Evolutionary conservation across 2,888 invertebrate genomes (phyloP), one percentile per base, ranked within the genome.

Genomic region (Dolomedes plantarius): DNA sequence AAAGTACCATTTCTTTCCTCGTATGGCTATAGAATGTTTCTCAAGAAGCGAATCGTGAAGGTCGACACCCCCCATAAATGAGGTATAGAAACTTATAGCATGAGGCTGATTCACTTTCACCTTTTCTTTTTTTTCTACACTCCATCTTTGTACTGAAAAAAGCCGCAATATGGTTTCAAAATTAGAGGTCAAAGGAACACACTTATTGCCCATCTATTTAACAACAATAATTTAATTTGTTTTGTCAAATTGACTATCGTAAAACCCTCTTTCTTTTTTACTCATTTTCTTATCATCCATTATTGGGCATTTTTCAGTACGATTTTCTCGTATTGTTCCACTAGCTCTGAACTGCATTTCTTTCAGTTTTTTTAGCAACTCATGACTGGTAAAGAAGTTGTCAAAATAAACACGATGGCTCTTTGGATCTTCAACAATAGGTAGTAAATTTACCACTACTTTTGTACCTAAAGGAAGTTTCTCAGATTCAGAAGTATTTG

Each of bases 301-400:
- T 50, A 50, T 16, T 13, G 41, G n/a, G 27, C 1, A 69, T 27
- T 39, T 39, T 36, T 36, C 69, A 0, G 23, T 39, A 23, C 27
- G 23, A 27, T 69, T 23, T n/a, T 41, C 41, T 69, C 39, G 0
- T 69, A 39, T 39, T 23, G 69, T 69, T 13, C 69, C 39, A 39
- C 36, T 69, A 39, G 39, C 69, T 69, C 39, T 6, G 27, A 69
- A 69, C 7, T 9, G 19, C 19, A 7, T 69, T 69, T 71, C 29
- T 71, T 28, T 19, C 27, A 71, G 29, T 0, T 46, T 46, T 23
- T 46, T 19, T 28, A 28, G 29, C n/a, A 28, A 71, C 27, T 13
- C 16, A 28, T 71, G 29, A 41, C 46, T 62, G 28, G 62, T 74
- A 19, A 74, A 74, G 32, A 74, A 74, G 29, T 64, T 64, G 56